phyloP scores from a whole-genome alignment of 1,140 invertebrate genomes.

The roundworm (Caenorhabditis elegans) region WBcel235 BX284602.5:10724001-10724500 shows the following conservation, averaged over 20 bases:
- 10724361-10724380: too few relatives aligned
- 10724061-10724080: constrained; percentile 60
- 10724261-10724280: constrained; percentile 39
- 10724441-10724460: too few relatives aligned
- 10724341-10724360: neutral
- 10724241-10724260: constrained; percentile 45
- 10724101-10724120: constrained; percentile 55
- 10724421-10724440: too few relatives aligned
- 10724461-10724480: too few relatives aligned
- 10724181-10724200: constrained; percentile 49
- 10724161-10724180: constrained; percentile 47
- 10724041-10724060: constrained; percentile 60
- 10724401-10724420: too few relatives aligned
- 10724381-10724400: too few relatives aligned
- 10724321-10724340: neutral
- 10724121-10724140: constrained; percentile 29
- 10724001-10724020: neutral
- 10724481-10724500: too few relatives aligned
- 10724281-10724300: constrained; percentile 43
- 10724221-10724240: constrained; percentile 49
- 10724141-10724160: neutral
- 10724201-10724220: constrained; percentile 46
- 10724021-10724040: constrained; percentile 64
- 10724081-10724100: constrained; percentile 58
- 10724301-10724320: constrained; percentile 46